These are phyloP conservation scores for Sylvilagus bachmani DNA, from an alignment of 2,113 vertebrate genomes.

Conservation along the genomic window DNA sequence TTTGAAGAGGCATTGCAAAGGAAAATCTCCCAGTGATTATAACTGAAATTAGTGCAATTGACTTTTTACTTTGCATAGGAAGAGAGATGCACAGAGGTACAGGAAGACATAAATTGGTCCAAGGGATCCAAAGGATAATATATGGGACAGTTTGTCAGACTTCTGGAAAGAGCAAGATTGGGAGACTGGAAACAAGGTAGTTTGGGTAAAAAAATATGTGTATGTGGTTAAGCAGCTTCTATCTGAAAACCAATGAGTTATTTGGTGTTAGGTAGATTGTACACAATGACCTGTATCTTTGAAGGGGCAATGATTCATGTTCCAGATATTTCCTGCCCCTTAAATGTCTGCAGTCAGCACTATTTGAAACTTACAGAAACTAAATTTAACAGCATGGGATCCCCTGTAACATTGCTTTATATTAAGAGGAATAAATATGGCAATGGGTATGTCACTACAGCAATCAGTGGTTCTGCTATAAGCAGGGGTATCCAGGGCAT, in stretches of 20 bases:
- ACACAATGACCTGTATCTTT: not conserved
- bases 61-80: not conserved
- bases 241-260: not conserved
- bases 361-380: not conserved
- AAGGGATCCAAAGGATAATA: no score
- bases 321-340: not conserved
- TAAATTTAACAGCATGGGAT: not conserved
- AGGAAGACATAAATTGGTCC: not conserved
- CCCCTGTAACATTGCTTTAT: not conserved
- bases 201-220: not conserved
- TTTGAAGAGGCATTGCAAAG: not conserved
- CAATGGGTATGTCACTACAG: not conserved
- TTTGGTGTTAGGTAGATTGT: not conserved
- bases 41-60: not conserved
- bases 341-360: not conserved
- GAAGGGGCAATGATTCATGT: not conserved
- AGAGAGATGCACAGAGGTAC: not conserved
- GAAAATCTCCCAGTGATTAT: not conserved
- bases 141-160: not conserved
- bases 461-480: not conserved
- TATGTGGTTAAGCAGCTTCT: not conserved
- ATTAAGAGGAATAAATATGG: not conserved
- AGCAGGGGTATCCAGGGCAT: not conserved
- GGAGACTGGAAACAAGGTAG: not conserved
- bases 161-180: not conserved